These are phyloP conservation scores for Periplaneta americana DNA, from an alignment of 1,140 invertebrate species.

Conservation along the genomic window DNA sequence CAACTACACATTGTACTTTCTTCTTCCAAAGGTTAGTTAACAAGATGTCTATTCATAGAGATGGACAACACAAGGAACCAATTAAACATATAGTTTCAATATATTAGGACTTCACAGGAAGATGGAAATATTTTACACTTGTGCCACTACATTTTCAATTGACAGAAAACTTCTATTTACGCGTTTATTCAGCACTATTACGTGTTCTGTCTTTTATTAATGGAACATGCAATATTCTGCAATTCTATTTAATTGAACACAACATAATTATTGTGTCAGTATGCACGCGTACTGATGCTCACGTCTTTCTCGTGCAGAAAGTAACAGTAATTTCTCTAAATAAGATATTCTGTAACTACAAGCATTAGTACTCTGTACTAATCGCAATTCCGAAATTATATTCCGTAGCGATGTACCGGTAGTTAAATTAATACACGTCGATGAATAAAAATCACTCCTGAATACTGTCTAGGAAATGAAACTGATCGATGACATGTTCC, in stretches of 20 bases:
- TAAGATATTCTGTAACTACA: not conserved
- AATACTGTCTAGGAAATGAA: too few relatives aligned
- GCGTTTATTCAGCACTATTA: not conserved
- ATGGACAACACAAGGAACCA: too few relatives aligned
- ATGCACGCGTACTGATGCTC: not conserved
- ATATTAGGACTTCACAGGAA: not conserved
- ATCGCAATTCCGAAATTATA: too few relatives aligned
- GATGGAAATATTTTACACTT: not conserved
- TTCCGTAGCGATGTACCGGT: too few relatives aligned
- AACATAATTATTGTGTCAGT: not conserved
- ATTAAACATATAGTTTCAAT: not conserved
- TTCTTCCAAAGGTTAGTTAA: too few relatives aligned
- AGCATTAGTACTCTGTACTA: not conserved
- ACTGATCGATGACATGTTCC: too few relatives aligned
- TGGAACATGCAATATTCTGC: not conserved
- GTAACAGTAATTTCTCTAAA: not conserved
- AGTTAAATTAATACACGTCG: too few relatives aligned
- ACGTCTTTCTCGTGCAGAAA: not conserved
- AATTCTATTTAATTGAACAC: not conserved
- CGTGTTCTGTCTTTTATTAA: not conserved
- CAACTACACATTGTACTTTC: too few relatives aligned
- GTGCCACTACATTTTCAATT: not conserved
- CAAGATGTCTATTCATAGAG: too few relatives aligned
- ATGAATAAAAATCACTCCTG: too few relatives aligned
- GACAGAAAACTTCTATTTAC: not conserved